Percentiles rank a stretch among this genome's conserved stretches.
Conservation (phyloP, 2,797 vertebrate genomes). For the Loriculus beryllinus region DNA sequence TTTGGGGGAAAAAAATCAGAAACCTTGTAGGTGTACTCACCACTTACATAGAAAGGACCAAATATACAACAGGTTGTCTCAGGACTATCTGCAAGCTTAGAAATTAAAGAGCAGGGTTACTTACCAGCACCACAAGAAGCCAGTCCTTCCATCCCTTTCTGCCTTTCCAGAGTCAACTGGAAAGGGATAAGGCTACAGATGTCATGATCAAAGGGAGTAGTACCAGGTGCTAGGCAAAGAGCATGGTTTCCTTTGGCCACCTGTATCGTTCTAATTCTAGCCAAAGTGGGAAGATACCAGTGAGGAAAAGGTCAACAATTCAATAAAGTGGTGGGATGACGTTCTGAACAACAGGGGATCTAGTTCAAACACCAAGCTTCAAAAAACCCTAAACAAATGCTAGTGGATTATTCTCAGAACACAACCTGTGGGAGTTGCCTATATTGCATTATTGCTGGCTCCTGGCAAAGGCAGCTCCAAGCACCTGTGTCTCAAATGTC, state of each 20-base stretch:
- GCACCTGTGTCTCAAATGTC: conserved; percentile 23
- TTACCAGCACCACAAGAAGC: not conserved
- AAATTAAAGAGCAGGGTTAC: not conserved
- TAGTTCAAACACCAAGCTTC: not conserved
- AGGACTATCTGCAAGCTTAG: not conserved
- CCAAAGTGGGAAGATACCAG: not conserved
- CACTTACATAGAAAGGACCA: not conserved
- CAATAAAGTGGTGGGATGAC: not conserved
- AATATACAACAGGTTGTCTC: not conserved
- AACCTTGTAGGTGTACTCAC: not conserved
- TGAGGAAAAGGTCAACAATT: not conserved
- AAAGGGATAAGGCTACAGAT: not conserved
- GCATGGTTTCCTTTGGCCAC: not conserved
- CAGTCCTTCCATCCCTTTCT: not conserved
- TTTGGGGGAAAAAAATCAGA: not conserved
- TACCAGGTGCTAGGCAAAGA: not conserved
- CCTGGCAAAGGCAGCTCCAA: not conserved
- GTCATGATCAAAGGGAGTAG: not conserved
- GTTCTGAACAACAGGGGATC: not conserved
- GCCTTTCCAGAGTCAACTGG: not conserved
- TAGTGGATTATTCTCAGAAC: not conserved
- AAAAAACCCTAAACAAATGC: not conserved
- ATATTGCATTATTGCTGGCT: not conserved
- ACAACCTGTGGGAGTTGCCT: not conserved
- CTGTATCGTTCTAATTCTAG: not conserved